Percentiles rank a stretch among this genome's conserved stretches.
These are phyloP conservation scores for Drosophila nebulosa DNA, from an alignment of 1,140 invertebrate species.

Conservation along the genomic window DNA sequence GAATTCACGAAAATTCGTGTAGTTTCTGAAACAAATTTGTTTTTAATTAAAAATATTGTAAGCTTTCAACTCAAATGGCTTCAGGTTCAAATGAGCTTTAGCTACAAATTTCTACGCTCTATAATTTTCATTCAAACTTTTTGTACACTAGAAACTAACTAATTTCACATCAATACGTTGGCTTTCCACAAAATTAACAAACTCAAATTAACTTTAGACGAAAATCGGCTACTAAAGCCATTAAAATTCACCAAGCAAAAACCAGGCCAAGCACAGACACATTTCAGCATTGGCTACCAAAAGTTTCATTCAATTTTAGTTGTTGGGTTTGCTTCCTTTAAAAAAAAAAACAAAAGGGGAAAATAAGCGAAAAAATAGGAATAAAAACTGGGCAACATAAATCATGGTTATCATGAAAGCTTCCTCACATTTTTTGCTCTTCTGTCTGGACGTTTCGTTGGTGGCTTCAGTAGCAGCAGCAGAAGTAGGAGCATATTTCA, in stretches of 20 bases:
- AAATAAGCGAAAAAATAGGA: conserved; percentile 4
- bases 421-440: conserved; percentile 6
- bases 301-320: conserved; percentile 32
- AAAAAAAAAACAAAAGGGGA: conserved; percentile 1
- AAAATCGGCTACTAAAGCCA: not conserved
- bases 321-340: conserved; percentile 11
- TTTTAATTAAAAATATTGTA: too few relatives aligned
- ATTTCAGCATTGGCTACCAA: conserved; percentile 2
- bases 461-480: not conserved
- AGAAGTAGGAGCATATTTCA: conserved; percentile 46
- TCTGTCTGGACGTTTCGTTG: conserved; percentile 13
- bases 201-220: not conserved
- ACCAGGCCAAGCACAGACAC: not conserved
- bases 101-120: too few relatives aligned
- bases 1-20: not conserved
- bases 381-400: conserved; percentile 32
- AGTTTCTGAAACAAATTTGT: too few relatives aligned
- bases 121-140: not conserved
- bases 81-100: too few relatives aligned
- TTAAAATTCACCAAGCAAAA: not conserved
- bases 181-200: not conserved
- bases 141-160: not conserved
- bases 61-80: too few relatives aligned
- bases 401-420: conserved; percentile 41
- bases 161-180: not conserved